Conservation (phyloP, 2,888 invertebrate genomes). For the Caenorhabditis virilis region DNA sequence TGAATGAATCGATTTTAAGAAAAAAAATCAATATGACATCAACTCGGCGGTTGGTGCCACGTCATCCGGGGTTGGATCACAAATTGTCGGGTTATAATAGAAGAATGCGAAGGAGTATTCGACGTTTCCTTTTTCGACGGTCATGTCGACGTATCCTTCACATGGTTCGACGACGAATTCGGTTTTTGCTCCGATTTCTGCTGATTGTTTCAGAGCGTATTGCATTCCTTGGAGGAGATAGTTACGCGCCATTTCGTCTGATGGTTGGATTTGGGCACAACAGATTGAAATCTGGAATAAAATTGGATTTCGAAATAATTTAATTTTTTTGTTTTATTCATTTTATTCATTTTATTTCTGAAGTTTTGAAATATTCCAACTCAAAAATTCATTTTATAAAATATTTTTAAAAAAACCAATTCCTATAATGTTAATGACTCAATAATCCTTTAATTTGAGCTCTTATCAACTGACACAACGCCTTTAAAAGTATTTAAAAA, state of each 20-base stretch:
- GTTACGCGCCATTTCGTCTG: constrained; percentile 29
- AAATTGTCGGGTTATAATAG: constrained; percentile 63
- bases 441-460: too few relatives aligned
- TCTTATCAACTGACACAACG: too few relatives aligned
- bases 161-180: constrained; percentile 45
- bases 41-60: constrained; percentile 7
- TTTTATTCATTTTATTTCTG: too few relatives aligned
- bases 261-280: constrained; percentile 33
- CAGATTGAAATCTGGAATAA: constrained; percentile 53
- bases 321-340: too few relatives aligned
- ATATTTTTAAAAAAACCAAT: too few relatives aligned
- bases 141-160: constrained; percentile 60
- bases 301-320: too few relatives aligned
- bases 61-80: constrained; percentile 47
- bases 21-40: constrained; percentile 8
- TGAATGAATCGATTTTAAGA: not conserved
- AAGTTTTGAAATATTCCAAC: too few relatives aligned
- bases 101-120: constrained; percentile 66
- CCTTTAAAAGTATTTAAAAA: too few relatives aligned
- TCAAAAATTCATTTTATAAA: too few relatives aligned
- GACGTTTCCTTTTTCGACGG: constrained; percentile 52
- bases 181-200: constrained; percentile 38
- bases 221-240: constrained; percentile 47
- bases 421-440: too few relatives aligned
- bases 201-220: constrained; percentile 31